These are phyloP conservation scores for Monoplex corrugatus DNA, from an alignment of 2,888 invertebrate species.

Conservation along the genomic window DNA sequence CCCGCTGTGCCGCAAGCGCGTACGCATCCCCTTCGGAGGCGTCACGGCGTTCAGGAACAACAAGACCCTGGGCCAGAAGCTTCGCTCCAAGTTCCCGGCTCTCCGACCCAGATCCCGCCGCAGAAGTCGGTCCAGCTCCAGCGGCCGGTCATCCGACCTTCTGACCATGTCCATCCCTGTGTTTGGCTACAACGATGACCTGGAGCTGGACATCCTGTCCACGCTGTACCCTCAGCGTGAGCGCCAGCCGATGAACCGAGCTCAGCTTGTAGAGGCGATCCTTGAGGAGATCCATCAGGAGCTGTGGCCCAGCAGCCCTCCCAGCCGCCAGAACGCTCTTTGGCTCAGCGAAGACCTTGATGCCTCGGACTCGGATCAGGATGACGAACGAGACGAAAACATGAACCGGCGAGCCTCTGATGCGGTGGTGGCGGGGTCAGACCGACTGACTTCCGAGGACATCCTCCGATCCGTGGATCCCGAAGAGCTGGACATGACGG, in stretches of 20 bases:
- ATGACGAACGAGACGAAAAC: background rate
- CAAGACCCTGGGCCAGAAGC: conserved; percentile 13
- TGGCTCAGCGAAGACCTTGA: background rate
- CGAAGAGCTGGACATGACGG: conserved; percentile 24
- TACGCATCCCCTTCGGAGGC: conserved; percentile 69
- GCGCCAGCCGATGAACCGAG: background rate
- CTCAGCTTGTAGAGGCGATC: background rate
- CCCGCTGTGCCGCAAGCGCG: conserved; percentile 76
- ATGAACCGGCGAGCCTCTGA: background rate
- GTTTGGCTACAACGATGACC: background rate
- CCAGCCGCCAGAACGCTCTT: background rate
- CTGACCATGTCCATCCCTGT: conserved; percentile 5
- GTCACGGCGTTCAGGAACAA: conserved; percentile 73
- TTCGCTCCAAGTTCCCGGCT: background rate
- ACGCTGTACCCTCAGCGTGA: background rate
- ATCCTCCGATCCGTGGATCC: background rate
- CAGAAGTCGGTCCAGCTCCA: background rate
- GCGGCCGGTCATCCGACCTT: background rate
- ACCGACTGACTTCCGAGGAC: background rate
- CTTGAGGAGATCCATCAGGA: background rate
- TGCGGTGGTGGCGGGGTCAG: background rate
- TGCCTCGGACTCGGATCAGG: background rate
- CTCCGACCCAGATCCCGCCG: background rate
- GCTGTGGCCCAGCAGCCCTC: background rate
- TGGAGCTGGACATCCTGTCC: conserved; percentile 16